These are phyloP conservation scores for Mus musculus DNA, from an alignment of 2,113 vertebrate species.

Conservation along the genomic window DNA sequence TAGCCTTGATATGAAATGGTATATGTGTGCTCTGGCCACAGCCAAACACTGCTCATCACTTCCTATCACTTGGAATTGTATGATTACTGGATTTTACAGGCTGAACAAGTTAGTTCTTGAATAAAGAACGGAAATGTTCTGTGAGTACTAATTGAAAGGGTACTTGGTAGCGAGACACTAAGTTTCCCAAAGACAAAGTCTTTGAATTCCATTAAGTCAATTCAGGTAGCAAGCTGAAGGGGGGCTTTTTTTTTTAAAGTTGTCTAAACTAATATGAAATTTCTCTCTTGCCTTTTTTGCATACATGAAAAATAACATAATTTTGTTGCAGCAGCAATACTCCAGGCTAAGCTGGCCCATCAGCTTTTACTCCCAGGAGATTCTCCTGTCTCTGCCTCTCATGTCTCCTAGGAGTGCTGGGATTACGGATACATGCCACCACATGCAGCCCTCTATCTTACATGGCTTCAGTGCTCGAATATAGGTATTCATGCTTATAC, in stretches of 20 bases:
- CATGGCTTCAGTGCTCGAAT: rapidly evolving
- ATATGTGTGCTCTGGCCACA: background rate
- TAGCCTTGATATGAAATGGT: background rate
- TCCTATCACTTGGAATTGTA: background rate
- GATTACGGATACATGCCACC: background rate
- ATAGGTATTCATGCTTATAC: background rate
- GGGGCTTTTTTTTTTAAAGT: background rate
- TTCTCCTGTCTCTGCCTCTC: background rate
- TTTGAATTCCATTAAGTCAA: background rate
- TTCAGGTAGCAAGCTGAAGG: background rate
- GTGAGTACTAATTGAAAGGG: conserved; percentile 2
- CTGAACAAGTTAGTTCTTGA: background rate
- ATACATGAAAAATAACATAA: background rate
- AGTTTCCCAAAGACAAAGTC: background rate
- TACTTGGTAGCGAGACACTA: background rate
- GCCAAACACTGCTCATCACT: background rate
- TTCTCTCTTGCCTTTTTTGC: background rate
- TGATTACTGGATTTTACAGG: conserved; percentile 6
- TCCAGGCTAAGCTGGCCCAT: background rate
- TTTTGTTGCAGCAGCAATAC: background rate
- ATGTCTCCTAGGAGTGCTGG: too few relatives aligned
- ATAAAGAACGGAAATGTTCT: conserved; percentile 18
- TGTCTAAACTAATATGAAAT: background rate
- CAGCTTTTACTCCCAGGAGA: background rate
- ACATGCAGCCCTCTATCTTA: background rate